Conservation (phyloP, 2,888 invertebrate genomes). For the Spilarctia lutea region DNA sequence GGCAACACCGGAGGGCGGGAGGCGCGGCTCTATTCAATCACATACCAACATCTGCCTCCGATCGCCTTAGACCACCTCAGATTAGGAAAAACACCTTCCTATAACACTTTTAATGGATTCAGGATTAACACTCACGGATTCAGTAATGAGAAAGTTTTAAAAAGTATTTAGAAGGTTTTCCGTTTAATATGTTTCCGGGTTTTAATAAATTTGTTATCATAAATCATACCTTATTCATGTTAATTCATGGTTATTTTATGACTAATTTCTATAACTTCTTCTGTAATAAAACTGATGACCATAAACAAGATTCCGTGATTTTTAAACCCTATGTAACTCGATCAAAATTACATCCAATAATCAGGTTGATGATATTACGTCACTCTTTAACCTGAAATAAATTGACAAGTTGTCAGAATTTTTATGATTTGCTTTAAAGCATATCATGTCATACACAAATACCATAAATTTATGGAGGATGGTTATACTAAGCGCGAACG, state of each 20-base stretch:
- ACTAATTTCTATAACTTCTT: neutral
- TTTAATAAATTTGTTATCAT: neutral
- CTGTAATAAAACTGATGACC: neutral
- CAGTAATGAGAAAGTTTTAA: constrained; percentile 41
- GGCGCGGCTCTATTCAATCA: constrained; percentile 57
- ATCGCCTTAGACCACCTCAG: constrained; percentile 52
- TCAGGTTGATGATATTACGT: neutral
- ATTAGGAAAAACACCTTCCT: constrained; percentile 65
- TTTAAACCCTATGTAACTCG: neutral
- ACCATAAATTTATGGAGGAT: neutral
- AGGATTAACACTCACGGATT: constrained; percentile 46
- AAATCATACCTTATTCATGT: neutral
- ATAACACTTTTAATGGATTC: constrained; percentile 61
- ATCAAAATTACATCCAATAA: neutral
- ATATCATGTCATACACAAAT: neutral
- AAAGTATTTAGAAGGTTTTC: constrained; percentile 31
- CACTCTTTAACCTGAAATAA: neutral
- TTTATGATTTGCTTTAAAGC: neutral
- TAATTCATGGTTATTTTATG: neutral
- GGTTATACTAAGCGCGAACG: neutral
- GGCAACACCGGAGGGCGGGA: constrained; percentile 42
- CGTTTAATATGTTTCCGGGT: neutral
- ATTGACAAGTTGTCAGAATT: neutral
- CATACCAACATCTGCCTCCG: constrained; percentile 54
- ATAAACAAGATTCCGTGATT: neutral